Percentiles rank a stretch among this genome's conserved stretches.
Evolutionary conservation across 2,113 vertebrate genomes (phyloP).

Genomic region (cattle (Bos taurus)): ARS-UCD2.0 NC_037335.1:106560501-106561000

Average conservation of each 20-base stretch:
- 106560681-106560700: constrained; percentile 52
- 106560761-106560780: constrained; percentile 67
- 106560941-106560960: background rate
- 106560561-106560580: background rate
- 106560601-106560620: background rate
- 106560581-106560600: background rate
- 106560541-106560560: background rate
- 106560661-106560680: constrained; percentile 31
- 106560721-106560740: constrained; percentile 56
- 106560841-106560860: constrained; percentile 75
- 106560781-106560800: constrained; percentile 74
- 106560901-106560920: constrained; percentile 58
- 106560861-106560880: constrained; percentile 80
- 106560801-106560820: constrained; percentile 76
- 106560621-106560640: constrained; percentile 23
- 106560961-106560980: background rate
- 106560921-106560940: background rate
- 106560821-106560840: constrained; percentile 60
- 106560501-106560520: background rate
- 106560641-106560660: constrained; percentile 27
- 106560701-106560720: constrained; percentile 56
- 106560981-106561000: background rate
- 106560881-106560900: constrained; percentile 73
- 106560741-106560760: background rate
- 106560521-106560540: background rate